A percentile compares a stretch with the other conserved stretches of the same genome.
phyloP scores from a whole-genome alignment of 1,140 invertebrate species.

The Bombus consobrinus region DNA sequence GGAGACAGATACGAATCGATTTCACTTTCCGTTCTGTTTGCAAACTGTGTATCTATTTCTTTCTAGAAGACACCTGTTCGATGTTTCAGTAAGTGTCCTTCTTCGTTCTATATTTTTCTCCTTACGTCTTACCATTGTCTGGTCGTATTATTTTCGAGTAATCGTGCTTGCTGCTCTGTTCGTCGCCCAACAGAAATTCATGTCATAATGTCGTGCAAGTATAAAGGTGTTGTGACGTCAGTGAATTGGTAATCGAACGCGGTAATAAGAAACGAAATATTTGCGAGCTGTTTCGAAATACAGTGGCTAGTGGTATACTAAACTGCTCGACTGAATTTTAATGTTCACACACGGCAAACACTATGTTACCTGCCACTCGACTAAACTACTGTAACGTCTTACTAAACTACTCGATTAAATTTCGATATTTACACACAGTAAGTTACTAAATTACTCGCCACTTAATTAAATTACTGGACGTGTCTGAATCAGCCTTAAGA shows the following conservation, averaged over 20 bases:
- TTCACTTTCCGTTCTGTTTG: background rate
- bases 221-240: background rate
- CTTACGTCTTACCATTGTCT: background rate
- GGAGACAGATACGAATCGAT: conserved; percentile 6
- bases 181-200: background rate
- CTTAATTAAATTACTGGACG: too few species aligned
- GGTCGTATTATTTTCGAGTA: background rate
- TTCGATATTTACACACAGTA: too few species aligned
- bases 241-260: background rate
- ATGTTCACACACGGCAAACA: too few species aligned
- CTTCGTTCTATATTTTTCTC: background rate
- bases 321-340: too few species aligned
- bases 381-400: too few species aligned
- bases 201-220: background rate
- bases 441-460: too few species aligned
- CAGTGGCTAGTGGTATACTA: too few species aligned
- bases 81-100: background rate
- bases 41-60: background rate
- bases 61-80: conserved; percentile 25
- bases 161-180: background rate
- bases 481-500: too few species aligned
- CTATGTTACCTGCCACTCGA: too few species aligned
- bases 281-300: background rate
- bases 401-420: too few species aligned
- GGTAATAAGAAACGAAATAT: background rate